A percentile compares a stretch with the other conserved stretches of the same genome.
Conservation (phyloP, 2,113 vertebrate species). For the Chunga burmeisteri region DNA sequence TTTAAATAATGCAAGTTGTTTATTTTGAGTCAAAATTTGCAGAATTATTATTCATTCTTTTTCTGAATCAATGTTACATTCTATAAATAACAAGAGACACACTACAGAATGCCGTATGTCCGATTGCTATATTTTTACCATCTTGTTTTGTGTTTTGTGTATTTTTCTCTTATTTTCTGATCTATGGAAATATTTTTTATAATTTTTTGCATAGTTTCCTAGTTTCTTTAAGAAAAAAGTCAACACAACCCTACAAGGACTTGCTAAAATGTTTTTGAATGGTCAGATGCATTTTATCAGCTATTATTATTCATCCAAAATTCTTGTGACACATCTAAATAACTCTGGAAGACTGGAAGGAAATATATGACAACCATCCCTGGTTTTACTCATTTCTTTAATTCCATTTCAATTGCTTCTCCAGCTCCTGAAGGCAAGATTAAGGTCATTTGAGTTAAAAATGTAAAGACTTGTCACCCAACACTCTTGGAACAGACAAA, state of each 20-base stretch:
- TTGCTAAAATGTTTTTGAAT: not conserved
- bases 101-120: not conserved
- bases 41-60: not conserved
- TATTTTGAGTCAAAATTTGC: not conserved
- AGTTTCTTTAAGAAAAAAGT: not conserved
- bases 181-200: not conserved
- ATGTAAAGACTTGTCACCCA: not conserved
- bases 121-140: not conserved
- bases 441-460: not conserved
- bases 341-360: not conserved
- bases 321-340: not conserved
- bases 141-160: not conserved
- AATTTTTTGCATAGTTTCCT: not conserved
- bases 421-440: not conserved
- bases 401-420: not conserved
- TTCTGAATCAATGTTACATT: not conserved
- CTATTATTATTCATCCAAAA: not conserved
- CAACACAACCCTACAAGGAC: not conserved
- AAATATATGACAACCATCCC: not conserved
- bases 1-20: not conserved
- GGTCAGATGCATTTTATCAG: not conserved
- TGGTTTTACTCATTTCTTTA: not conserved
- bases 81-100: not conserved
- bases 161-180: not conserved
- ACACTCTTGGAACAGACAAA: not conserved